Conservation (phyloP, 2,113 vertebrate genomes). For the Oncorhynchus tshawytscha region DNA sequence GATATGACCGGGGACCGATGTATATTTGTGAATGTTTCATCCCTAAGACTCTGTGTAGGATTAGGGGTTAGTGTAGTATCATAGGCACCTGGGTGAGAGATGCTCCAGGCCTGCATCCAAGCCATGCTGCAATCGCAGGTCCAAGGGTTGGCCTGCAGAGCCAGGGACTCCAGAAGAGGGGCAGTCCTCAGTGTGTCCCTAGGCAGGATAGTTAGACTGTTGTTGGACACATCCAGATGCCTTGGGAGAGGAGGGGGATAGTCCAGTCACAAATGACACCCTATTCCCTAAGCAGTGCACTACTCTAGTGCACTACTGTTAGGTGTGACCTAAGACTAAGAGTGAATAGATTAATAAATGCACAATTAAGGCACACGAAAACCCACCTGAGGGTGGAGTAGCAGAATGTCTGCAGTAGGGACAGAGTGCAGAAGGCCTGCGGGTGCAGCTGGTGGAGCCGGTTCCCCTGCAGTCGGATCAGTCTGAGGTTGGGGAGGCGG, state of each 20-base stretch:
- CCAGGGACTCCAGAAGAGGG: slow-evolving; percentile 83
- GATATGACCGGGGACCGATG: too few species aligned
- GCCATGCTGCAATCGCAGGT: slow-evolving; percentile 83
- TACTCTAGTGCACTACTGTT: too few species aligned
- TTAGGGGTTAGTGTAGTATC: background rate
- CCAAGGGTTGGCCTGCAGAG: slow-evolving; percentile 89
- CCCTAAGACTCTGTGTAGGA: too few species aligned
- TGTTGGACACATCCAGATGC: slow-evolving; percentile 90
- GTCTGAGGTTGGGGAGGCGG: slow-evolving; percentile 82
- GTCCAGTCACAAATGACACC: background rate
- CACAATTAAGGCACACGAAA: background rate
- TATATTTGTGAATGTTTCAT: too few species aligned
- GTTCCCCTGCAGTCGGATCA: slow-evolving; percentile 92
- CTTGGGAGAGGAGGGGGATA: slow-evolving; percentile 26
- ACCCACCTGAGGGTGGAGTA: slow-evolving; percentile 82
- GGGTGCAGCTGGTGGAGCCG: slow-evolving; percentile 85
- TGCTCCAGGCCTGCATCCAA: slow-evolving; percentile 81
- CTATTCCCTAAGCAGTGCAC: too few species aligned
- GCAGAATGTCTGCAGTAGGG: slow-evolving; percentile 80
- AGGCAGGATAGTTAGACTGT: slow-evolving; percentile 77
- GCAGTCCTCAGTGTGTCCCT: slow-evolving; percentile 69
- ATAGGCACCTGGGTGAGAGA: slow-evolving; percentile 75
- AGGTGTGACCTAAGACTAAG: too few species aligned
- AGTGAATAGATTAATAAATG: too few species aligned
- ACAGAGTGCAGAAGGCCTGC: slow-evolving; percentile 81